Base-by-base conservation (phyloP, 2,113 vertebrate genomes). In the Aegotheles bennettii region DNA sequence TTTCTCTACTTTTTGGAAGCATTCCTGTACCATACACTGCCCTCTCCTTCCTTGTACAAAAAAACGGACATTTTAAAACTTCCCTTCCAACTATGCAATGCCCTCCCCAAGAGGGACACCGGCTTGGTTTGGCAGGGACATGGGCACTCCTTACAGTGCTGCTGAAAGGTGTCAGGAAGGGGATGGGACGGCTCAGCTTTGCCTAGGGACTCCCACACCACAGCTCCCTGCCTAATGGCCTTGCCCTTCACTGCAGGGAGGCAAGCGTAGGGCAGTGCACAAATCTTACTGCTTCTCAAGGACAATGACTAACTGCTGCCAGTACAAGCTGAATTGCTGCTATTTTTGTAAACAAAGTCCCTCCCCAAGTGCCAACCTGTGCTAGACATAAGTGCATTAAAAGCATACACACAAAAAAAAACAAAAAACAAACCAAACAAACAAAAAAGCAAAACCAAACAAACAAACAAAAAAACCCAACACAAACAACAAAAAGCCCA, bases 121-220 rank as follows among this genome's bases (percentile, higher is more conserved):
- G 79, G 42, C 42, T 78, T 26, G 36, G 12, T 45, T 56, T 56
- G 53, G 47, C 47, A 59, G 47, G 42, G 47, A 19, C 48, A 25
- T 0, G 3, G 43, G 17, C 53, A 61, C 10, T 42, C 51, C 16
- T 40, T 14, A 36, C n/a, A 51, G 20, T 1, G 47, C 42, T 78
- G 56, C 42, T 40, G 35, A 51, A 40, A 42, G 51, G 73, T 0
- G 0, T 5, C 0, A 4, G 84, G 47, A 70, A 63, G 13, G 23
- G 38, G 16, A 80, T 1, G 19, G 42, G 16, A 83, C 1, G 2
- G 56, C 56, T 77, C 64, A 11, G 73, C 60, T 43, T 57, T 67
- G 64, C 54, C 59, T 7, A 3, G 71, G 29, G 53, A 12, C 26
- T 53, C 31, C 53, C 65, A 21, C 2, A 1, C 79, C 16, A 19